Conservation (phyloP, 2,113 vertebrate species). For the Zootoca vivipara region DNA sequence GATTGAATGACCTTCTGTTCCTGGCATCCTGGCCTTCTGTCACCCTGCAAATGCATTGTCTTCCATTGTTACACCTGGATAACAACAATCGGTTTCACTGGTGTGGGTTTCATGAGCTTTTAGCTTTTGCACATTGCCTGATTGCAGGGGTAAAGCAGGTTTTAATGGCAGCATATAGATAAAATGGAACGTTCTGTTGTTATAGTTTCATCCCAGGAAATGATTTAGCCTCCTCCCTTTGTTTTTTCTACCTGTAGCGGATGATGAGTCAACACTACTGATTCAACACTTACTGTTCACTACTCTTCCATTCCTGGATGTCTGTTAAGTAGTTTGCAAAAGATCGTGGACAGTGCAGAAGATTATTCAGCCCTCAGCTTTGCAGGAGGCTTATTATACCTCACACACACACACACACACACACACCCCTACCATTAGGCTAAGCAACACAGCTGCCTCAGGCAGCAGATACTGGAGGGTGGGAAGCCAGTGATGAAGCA, state of each 20-base stretch:
- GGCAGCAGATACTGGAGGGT: too few relatives aligned
- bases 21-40: constrained; percentile 10
- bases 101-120: neutral
- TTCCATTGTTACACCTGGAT: neutral
- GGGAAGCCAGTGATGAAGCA: too few relatives aligned
- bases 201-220: neutral
- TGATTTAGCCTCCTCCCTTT: neutral
- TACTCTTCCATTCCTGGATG: neutral
- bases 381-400: neutral
- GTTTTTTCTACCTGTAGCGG: neutral
- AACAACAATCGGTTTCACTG: neutral
- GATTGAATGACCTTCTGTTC: neutral
- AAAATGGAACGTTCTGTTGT: neutral
- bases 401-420: too few relatives aligned
- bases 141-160: neutral
- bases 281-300: neutral
- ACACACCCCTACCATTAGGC: too few relatives aligned
- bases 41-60: constrained; percentile 27
- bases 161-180: neutral
- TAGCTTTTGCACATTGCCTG: neutral
- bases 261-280: neutral
- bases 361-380: neutral
- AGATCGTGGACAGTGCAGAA: neutral
- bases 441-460: too few relatives aligned
- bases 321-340: neutral